A percentile compares a stretch with the other conserved stretches of the same genome.
Conservation (phyloP, 2,888 invertebrate species). For the Athrips mouffetella region DNA sequence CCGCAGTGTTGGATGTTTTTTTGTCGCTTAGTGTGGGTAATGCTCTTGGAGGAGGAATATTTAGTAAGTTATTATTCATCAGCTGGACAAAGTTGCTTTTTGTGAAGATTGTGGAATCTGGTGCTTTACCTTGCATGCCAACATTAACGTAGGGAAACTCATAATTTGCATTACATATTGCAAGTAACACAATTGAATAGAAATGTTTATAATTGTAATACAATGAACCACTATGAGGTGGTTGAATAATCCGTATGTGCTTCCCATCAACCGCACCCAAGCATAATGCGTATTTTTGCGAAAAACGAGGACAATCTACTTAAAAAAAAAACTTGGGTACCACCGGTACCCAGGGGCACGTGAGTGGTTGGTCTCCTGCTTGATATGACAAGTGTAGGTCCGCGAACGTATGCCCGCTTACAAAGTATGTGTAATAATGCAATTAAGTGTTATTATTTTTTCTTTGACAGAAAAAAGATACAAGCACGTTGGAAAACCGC, state of each 20-base stretch:
- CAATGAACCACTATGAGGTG: conserved; percentile 27
- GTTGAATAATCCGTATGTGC: conserved; percentile 27
- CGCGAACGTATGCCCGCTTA: conserved; percentile 29
- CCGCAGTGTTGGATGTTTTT: neutral
- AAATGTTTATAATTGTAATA: conserved; percentile 29
- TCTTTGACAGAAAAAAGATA: conserved; percentile 19
- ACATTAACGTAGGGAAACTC: conserved; percentile 25
- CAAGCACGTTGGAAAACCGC: conserved; percentile 28
- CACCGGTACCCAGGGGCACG: too few species aligned
- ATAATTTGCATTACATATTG: conserved; percentile 27
- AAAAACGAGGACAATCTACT: too few species aligned
- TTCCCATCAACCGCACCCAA: conserved; percentile 26
- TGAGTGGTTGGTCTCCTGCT: too few species aligned
- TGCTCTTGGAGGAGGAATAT: conserved; percentile 24
- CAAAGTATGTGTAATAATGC: conserved; percentile 25
- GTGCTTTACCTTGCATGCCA: conserved; percentile 25
- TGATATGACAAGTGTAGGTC: conserved; percentile 31
- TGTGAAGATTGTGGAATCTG: conserved; percentile 27
- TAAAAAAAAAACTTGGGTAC: too few species aligned
- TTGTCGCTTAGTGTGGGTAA: conserved; percentile 15
- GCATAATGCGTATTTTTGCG: too few species aligned
- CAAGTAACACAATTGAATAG: conserved; percentile 26
- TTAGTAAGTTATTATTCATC: conserved; percentile 25
- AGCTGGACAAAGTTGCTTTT: conserved; percentile 23
- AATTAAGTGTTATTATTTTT: neutral